Evolutionary conservation across 2,888 invertebrate species (phyloP).

Genomic region (Drosophila peninsularis): DNA sequence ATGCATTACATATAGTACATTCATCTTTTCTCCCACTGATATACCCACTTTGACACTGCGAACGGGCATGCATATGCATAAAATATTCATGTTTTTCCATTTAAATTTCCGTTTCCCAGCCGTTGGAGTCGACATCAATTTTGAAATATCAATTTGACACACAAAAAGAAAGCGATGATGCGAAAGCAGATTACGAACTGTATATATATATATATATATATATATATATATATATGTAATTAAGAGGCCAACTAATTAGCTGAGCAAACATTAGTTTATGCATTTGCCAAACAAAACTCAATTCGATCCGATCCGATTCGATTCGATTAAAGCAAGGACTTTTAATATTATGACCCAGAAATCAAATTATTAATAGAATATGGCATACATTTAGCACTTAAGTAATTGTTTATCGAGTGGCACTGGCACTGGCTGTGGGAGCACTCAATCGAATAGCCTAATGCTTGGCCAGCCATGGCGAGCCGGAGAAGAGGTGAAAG

Average conservation of each 20-base stretch:
- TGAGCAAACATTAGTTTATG: not conserved
- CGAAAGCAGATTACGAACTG: not conserved
- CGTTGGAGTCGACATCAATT: constrained; percentile 11
- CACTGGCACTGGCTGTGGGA: constrained; percentile 6
- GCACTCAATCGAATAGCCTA: constrained; percentile 34
- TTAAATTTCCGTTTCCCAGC: not conserved
- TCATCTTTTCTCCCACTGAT: not conserved
- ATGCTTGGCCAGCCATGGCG: constrained; percentile 11
- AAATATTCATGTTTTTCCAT: not conserved
- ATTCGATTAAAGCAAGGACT: constrained; percentile 8
- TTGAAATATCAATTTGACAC: constrained; percentile 4
- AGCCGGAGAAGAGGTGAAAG: constrained; percentile 10
- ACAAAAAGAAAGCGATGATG: not conserved
- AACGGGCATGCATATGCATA: not conserved
- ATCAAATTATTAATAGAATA: constrained; percentile 28
- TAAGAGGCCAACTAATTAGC: constrained; percentile 2
- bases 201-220: not conserved
- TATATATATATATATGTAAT: not conserved
- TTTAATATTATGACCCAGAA: not conserved
- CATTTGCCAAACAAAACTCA: not conserved
- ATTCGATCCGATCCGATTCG: not conserved
- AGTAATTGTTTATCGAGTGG: constrained; percentile 29
- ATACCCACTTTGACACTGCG: not conserved
- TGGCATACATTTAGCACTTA: constrained; percentile 22
- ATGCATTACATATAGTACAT: too few species aligned